Evolutionary conservation across 2,888 invertebrate genomes (phyloP), one percentile per base, ranked within the genome.

Genomic region (Lagria hirta): DNA sequence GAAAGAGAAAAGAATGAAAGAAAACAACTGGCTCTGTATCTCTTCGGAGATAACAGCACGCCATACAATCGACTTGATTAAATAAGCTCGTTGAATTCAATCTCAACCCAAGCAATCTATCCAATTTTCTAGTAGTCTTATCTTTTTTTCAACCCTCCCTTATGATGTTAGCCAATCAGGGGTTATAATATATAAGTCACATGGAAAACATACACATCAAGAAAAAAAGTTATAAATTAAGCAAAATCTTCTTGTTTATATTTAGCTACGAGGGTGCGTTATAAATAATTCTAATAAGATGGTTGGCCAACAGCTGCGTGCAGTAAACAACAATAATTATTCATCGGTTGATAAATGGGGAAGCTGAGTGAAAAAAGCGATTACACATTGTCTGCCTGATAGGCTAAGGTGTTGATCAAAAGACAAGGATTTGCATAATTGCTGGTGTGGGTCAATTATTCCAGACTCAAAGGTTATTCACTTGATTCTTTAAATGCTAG

Each of bases 51-150:
- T 47, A 46, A 43, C 34, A 41, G 48, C 48, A 41, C 48, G 37
- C 53, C 42, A 51, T 49, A 51, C 60, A 58, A 59, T 62, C 59
- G 59, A 54, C 56, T 61, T 63, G 65, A 65, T 65, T 65, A 65
- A 64, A 70, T 70, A 70, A 70, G 64, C 68, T 66, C 68, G 61
- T 68, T 64, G 68, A 69, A 70, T 70, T 70, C 69, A 69, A 70
- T 70, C 68, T 62, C 57, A 57, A 62, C 61, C 61, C 60, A 43
- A 52, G 51, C 63, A 65, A 67, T 68, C 69, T 69, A 69, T 68
- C 69, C 71, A 70, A 71, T 71, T 71, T 71, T 69, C 69, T 61
- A 62, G 58, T 59, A 61, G 64, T 64, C 68, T 70, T 70, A 69
- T 70, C 70, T 69, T 63, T n/a, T n/a, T n/a, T 62, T 66, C 56